These are phyloP conservation scores for Eupithecia dodoneata DNA, from an alignment of 2,888 invertebrate genomes.

Conservation along the genomic window DNA sequence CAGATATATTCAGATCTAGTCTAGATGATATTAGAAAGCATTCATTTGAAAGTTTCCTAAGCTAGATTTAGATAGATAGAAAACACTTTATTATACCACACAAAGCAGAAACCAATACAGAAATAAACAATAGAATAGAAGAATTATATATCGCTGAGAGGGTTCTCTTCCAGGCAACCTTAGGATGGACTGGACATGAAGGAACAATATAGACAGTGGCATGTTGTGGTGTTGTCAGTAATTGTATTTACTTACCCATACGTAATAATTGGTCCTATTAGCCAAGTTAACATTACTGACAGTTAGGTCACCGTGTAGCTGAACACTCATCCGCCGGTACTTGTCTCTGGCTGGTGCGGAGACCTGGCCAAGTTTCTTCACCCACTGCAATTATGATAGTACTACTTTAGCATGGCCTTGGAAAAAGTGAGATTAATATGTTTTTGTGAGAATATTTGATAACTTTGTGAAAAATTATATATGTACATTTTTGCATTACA, in stretches of 20 bases:
- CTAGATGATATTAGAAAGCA: too few species aligned
- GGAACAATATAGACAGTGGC: too few species aligned
- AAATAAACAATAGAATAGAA: too few species aligned
- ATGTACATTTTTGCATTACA: too few species aligned
- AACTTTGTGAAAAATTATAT: too few species aligned
- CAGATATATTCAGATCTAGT: too few species aligned
- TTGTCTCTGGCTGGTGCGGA: conserved; percentile 71
- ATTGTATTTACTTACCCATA: conserved; percentile 66
- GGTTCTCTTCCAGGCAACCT: too few species aligned
- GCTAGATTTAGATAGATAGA: background rate
- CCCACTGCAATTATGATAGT: conserved; percentile 58
- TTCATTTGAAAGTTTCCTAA: background rate
- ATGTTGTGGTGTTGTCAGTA: background rate
- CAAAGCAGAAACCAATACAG: too few species aligned
- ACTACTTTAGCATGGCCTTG: background rate
- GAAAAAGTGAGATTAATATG: background rate
- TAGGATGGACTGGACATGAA: too few species aligned
- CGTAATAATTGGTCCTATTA: conserved; percentile 65
- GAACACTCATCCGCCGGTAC: conserved; percentile 75
- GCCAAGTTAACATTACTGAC: conserved; percentile 64
- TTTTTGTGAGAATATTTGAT: background rate
- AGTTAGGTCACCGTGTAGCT: conserved; percentile 62
- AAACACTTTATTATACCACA: too few species aligned
- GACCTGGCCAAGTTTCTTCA: conserved; percentile 64
- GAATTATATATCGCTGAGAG: too few species aligned